These are phyloP conservation scores for Telmatherina bonti DNA, from an alignment of 2,797 vertebrate species.

Conservation along the genomic window DNA sequence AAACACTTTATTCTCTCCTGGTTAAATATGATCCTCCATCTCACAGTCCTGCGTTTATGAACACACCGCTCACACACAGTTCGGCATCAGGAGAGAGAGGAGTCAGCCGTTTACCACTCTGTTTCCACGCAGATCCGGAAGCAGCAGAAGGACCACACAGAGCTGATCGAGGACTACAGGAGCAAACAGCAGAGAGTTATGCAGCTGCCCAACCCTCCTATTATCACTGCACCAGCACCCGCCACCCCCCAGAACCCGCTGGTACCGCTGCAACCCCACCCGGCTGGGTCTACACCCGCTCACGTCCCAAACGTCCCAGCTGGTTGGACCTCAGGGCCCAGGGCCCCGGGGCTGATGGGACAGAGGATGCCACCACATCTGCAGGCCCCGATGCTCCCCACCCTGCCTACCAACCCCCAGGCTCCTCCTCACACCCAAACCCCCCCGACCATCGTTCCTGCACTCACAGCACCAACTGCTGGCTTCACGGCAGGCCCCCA, in stretches of 20 bases:
- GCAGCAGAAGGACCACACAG: constrained; percentile 96
- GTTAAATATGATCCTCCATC: too few relatives aligned
- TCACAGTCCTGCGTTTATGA: too few relatives aligned
- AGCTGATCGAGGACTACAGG: constrained; percentile 95
- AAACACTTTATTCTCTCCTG: too few relatives aligned
- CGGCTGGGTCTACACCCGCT: constrained; percentile 70
- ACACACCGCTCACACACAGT: background rate
- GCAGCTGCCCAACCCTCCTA: constrained; percentile 54
- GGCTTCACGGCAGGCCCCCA: constrained; percentile 20
- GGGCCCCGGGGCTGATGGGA: constrained; percentile 36
- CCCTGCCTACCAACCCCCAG: constrained; percentile 37
- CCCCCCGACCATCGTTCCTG: constrained; percentile 34
- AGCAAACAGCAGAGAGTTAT: constrained; percentile 84
- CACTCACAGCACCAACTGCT: constrained; percentile 9
- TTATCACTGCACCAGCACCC: constrained; percentile 25
- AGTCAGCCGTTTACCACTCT: background rate
- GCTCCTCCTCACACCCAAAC: constrained; percentile 7
- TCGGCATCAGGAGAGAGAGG: too few relatives aligned
- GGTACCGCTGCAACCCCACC: constrained; percentile 73
- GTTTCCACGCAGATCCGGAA: constrained; percentile 89
- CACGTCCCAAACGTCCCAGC: constrained; percentile 64
- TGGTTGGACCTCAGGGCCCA: constrained; percentile 48
- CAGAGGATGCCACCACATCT: constrained; percentile 77
- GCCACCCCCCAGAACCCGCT: constrained; percentile 70
- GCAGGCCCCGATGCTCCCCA: constrained; percentile 66